Conservation (phyloP, 2,113 vertebrate genomes). For the Hyla sarda region DNA sequence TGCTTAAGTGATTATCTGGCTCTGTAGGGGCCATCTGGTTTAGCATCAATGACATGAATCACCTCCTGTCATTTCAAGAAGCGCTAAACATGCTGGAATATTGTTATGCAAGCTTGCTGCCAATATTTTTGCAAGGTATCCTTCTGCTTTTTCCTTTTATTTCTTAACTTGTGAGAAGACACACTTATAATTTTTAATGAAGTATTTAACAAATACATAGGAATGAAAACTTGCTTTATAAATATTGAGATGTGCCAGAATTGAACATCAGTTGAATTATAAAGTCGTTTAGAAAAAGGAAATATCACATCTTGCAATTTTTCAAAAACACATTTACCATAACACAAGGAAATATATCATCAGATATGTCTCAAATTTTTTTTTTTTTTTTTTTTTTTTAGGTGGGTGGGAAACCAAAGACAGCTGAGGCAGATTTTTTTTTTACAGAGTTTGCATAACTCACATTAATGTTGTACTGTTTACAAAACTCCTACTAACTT, state of each 20-base stretch:
- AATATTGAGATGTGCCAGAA: not conserved
- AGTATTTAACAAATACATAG: not conserved
- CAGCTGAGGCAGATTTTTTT: no score
- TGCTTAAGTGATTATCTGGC: slow-evolving; percentile 21
- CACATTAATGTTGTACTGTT: no score
- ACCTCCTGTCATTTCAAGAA: slow-evolving; percentile 54
- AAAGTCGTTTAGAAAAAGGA: not conserved
- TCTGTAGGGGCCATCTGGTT: slow-evolving; percentile 48
- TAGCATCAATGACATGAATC: slow-evolving; percentile 53
- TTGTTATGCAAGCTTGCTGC: slow-evolving; percentile 44
- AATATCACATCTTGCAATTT: no score
- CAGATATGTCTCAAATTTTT: no score
- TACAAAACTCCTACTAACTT: no score
- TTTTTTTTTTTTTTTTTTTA: no score
- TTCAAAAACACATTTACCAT: no score
- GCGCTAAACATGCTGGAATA: slow-evolving; percentile 51
- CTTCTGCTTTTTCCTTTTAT: slow-evolving; percentile 48
- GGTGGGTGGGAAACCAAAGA: no score
- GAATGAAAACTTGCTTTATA: not conserved
- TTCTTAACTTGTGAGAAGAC: slow-evolving; percentile 22
- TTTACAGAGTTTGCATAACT: no score
- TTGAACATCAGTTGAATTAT: not conserved
- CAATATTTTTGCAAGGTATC: slow-evolving; percentile 49
- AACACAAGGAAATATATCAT: no score
- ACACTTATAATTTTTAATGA: slow-evolving; percentile 16